Conservation (phyloP, 2,797 vertebrate species). For the Lepilemur ruficaudatus region DNA sequence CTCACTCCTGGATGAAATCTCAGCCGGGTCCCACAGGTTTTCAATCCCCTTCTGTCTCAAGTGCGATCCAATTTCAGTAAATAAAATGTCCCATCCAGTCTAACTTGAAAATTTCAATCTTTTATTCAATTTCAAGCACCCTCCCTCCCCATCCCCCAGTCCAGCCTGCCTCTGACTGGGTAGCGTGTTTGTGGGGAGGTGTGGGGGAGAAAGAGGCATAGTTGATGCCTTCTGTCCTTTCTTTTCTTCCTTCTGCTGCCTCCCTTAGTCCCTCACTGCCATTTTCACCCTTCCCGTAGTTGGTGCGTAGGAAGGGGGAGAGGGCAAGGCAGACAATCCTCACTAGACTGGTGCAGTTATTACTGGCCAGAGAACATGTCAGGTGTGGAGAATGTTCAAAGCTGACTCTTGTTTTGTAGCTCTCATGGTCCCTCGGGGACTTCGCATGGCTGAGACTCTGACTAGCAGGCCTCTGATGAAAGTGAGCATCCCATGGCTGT, state of each 20-base stretch:
- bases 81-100: slow-evolving; percentile 40
- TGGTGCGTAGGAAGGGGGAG: background rate
- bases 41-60: slow-evolving; percentile 46
- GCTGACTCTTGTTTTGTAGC: background rate
- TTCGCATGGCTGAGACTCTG: background rate
- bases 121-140: slow-evolving; percentile 27
- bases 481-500: background rate
- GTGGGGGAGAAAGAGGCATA: background rate
- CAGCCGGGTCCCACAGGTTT: background rate
- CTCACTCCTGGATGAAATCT: slow-evolving; percentile 50
- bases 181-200: no score
- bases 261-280: background rate
- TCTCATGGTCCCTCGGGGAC: background rate
- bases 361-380: background rate
- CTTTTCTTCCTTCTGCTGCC: background rate
- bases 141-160: background rate
- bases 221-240: background rate
- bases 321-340: background rate
- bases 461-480: background rate
- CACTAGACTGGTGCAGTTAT: background rate
- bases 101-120: slow-evolving; percentile 40
- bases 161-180: background rate
- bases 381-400: background rate
- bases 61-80: slow-evolving; percentile 59
- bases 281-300: background rate